phyloP scores from a whole-genome alignment of 2,113 vertebrate species.

The Trochalopteron elliotii region DNA sequence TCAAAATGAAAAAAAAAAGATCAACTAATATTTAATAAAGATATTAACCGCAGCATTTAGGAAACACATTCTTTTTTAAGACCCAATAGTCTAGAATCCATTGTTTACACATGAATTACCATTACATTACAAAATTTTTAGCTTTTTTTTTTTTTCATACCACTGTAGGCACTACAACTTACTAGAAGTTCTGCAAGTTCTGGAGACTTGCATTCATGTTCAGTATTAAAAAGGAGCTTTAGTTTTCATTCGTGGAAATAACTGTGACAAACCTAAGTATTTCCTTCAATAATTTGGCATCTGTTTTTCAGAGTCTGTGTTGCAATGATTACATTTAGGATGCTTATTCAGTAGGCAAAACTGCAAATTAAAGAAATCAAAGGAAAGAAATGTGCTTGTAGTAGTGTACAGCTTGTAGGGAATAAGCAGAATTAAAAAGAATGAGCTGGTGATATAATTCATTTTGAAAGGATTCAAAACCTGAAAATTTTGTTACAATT shows the following conservation, averaged over 20 bases:
- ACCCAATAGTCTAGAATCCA: not conserved
- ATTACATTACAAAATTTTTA: too few species aligned
- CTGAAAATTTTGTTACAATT: slow-evolving; percentile 24
- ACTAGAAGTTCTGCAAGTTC: not conserved
- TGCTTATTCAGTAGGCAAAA: not conserved
- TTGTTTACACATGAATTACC: not conserved
- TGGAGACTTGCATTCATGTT: not conserved
- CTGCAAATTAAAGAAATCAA: not conserved
- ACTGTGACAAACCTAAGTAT: not conserved
- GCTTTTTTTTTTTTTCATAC: not conserved
- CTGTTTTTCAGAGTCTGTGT: not conserved
- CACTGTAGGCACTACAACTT: not conserved
- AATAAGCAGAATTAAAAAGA: not conserved
- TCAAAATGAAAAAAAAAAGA: not conserved
- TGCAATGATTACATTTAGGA: not conserved
- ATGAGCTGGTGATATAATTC: not conserved
- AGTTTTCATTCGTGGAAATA: slow-evolving; percentile 20
- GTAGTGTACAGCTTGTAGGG: not conserved
- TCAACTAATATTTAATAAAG: not conserved
- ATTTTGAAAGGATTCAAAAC: slow-evolving; percentile 43
- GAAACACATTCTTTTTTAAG: not conserved
- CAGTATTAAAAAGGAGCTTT: not conserved
- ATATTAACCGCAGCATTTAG: not conserved
- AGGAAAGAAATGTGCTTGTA: not conserved
- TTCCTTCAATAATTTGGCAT: slow-evolving; percentile 12